phyloP scores from a whole-genome alignment of 2,113 vertebrate genomes.

The Nymphicus hollandicus region DNA sequence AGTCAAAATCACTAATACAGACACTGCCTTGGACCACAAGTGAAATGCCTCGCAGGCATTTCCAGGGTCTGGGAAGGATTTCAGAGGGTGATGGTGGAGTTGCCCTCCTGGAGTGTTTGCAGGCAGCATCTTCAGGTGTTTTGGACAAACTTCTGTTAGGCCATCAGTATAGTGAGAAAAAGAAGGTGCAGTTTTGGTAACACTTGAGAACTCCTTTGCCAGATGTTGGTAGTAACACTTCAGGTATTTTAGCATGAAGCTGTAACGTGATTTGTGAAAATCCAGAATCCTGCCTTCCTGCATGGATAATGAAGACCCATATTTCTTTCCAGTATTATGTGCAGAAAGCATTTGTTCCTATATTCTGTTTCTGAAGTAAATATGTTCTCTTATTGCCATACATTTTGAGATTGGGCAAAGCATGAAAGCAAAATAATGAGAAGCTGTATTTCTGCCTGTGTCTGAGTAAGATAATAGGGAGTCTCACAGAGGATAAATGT shows the following conservation, averaged over 20 bases:
- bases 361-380: neutral
- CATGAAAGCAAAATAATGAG: constrained; percentile 27
- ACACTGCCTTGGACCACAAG: neutral
- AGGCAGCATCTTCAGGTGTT: neutral
- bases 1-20: neutral
- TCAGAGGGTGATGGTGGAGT: neutral
- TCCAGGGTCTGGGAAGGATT: neutral
- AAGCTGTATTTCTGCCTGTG: neutral
- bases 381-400: neutral
- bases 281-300: neutral
- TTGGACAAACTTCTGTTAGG: neutral
- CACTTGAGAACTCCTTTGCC: neutral
- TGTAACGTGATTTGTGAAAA: neutral
- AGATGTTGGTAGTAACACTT: neutral
- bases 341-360: neutral
- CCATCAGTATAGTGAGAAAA: neutral
- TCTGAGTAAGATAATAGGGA: constrained; percentile 1
- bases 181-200: neutral
- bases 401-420: neutral
- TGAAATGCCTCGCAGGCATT: neutral
- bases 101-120: neutral
- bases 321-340: neutral
- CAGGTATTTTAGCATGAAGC: neutral
- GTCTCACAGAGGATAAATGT: neutral
- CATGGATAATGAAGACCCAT: neutral